These are phyloP conservation scores for Lepidocyrtinus sp. DNA, from an alignment of 2,888 invertebrate species.

Conservation along the genomic window DNA sequence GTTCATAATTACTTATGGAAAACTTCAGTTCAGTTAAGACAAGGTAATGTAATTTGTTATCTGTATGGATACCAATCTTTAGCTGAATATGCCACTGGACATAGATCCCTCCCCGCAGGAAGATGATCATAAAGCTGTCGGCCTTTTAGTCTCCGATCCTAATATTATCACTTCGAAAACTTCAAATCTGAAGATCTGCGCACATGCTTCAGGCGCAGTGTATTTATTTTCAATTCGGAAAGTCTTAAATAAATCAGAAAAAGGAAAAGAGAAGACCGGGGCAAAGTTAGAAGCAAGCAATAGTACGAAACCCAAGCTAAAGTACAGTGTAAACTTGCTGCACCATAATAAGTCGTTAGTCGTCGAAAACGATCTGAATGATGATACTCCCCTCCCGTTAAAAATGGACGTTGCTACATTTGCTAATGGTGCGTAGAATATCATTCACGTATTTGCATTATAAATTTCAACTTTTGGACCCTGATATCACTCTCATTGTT, in stretches of 20 bases:
- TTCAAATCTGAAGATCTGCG: slow-evolving; percentile 56
- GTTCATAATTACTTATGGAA: too few species aligned
- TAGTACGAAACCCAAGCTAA: slow-evolving; percentile 17
- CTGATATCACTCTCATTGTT: slow-evolving; percentile 1
- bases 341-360: slow-evolving; percentile 65
- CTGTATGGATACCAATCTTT: too few species aligned
- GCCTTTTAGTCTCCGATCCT: slow-evolving; percentile 39
- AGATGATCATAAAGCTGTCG: not conserved
- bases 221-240: slow-evolving; percentile 54
- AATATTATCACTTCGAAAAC: slow-evolving; percentile 44
- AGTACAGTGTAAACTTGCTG: slow-evolving; percentile 63
- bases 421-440: slow-evolving; percentile 61
- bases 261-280: not conserved
- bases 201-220: slow-evolving; percentile 64
- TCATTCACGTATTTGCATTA: too few species aligned
- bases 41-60: slow-evolving; percentile 29
- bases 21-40: too few species aligned
- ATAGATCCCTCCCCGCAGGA: slow-evolving; percentile 26
- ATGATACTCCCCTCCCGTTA: slow-evolving; percentile 28
- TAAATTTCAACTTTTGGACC: too few species aligned
- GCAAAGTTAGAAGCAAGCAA: too few species aligned
- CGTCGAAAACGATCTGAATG: slow-evolving; percentile 40
- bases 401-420: slow-evolving; percentile 62
- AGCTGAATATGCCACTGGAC: slow-evolving; percentile 86
- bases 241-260: not conserved